Conservation (phyloP, 2,888 invertebrate genomes). For the Scotopteryx bipunctaria region DNA sequence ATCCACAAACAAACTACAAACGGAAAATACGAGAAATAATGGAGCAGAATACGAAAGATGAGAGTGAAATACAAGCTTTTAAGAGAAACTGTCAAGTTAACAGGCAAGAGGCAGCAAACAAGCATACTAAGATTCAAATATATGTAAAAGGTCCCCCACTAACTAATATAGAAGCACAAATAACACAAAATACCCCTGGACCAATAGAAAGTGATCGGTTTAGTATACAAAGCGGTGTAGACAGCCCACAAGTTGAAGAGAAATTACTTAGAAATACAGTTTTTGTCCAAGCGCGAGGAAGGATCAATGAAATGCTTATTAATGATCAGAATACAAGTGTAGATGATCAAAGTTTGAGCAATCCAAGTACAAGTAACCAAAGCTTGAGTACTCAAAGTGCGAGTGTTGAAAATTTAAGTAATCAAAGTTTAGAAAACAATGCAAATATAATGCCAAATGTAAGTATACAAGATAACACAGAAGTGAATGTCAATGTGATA, state of each 20-base stretch:
- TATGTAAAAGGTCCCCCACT: constrained; percentile 12
- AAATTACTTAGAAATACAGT: constrained; percentile 73
- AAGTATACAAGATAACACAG: background rate
- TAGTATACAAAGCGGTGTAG: background rate
- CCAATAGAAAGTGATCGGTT: background rate
- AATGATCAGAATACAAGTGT: constrained; percentile 34
- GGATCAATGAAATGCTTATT: constrained; percentile 39
- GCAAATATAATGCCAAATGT: background rate
- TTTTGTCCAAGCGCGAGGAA: constrained; percentile 69
- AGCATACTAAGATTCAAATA: constrained; percentile 17
- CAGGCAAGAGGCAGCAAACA: constrained; percentile 25
- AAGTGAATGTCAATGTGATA: background rate
- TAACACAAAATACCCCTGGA: background rate
- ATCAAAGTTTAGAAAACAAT: background rate
- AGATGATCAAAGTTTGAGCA: background rate
- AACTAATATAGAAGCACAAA: background rate
- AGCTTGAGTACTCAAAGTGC: background rate
- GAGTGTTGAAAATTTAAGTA: too few relatives aligned
- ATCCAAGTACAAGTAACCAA: background rate
- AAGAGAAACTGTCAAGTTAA: constrained; percentile 1
- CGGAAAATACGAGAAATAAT: constrained; percentile 4
- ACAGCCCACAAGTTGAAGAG: constrained; percentile 43
- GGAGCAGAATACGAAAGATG: constrained; percentile 10
- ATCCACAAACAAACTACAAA: constrained; percentile 7
- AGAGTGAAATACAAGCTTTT: background rate